Evolutionary conservation across 2,113 vertebrate species (phyloP).

Genomic region (Sebastes schlegelii): DNA sequence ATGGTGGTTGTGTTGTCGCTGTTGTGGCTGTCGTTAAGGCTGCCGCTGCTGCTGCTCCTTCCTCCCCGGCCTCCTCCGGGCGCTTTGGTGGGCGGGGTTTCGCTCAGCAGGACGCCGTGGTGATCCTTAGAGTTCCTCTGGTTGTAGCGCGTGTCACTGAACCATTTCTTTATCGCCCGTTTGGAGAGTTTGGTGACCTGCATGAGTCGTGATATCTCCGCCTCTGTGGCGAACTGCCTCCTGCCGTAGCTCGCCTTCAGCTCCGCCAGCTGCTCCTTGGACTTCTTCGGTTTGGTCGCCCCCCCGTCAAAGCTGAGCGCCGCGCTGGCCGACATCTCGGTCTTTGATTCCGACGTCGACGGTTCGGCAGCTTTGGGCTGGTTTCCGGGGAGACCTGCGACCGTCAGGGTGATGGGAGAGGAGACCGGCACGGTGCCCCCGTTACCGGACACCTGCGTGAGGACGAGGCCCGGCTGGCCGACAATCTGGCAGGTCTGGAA

Average conservation of each 20-base stretch:
- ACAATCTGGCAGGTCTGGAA: conserved; percentile 98
- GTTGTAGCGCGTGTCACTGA: conserved; percentile 98
- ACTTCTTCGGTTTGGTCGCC: conserved; percentile 93
- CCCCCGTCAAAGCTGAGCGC: conserved; percentile 83
- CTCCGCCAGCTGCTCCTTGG: conserved; percentile 95
- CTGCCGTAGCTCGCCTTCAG: conserved; percentile 95
- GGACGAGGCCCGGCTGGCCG: conserved; percentile 94
- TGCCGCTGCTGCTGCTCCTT: not conserved
- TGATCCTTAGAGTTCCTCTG: conserved; percentile 97
- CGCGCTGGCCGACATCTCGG: conserved; percentile 73
- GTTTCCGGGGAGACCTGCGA: conserved; percentile 90
- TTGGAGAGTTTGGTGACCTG: conserved; percentile 94
- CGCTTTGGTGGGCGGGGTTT: conserved; percentile 43
- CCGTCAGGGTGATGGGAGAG: conserved; percentile 91
- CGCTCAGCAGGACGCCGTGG: conserved; percentile 81
- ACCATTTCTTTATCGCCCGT: conserved; percentile 99
- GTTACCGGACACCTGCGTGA: conserved; percentile 89
- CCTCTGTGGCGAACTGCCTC: conserved; percentile 93
- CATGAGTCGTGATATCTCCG: conserved; percentile 94
- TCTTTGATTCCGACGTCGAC: conserved; percentile 71
- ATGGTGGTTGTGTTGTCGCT: conserved; percentile 81
- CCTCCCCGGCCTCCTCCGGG: not conserved
- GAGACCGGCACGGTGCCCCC: conserved; percentile 88
- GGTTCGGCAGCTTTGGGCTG: conserved; percentile 82
- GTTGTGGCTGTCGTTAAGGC: not conserved